These are phyloP conservation scores for Rhaphigaster nebulosa DNA, from an alignment of 2,888 invertebrate genomes.

Conservation along the genomic window DNA sequence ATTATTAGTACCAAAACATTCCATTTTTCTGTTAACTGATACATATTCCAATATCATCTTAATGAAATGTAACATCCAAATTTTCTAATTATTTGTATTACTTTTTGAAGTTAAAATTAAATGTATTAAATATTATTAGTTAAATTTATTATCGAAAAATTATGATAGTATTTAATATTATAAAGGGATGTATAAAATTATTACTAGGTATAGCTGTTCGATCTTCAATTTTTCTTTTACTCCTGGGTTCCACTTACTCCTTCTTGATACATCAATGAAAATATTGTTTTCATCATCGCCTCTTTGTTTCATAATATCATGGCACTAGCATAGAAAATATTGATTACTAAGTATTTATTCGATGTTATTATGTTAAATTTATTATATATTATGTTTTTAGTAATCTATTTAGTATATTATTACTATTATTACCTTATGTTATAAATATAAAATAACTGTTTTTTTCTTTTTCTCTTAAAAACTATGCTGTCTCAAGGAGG, in stretches of 20 bases:
- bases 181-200: not conserved
- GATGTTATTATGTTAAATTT: not conserved
- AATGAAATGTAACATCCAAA: too few relatives aligned
- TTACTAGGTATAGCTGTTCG: slow-evolving; percentile 22
- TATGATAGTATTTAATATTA: not conserved
- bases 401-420: not conserved
- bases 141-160: too few relatives aligned
- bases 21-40: too few relatives aligned
- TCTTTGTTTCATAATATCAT: slow-evolving; percentile 45
- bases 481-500: too few relatives aligned
- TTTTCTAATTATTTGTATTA: too few relatives aligned
- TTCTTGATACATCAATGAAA: slow-evolving; percentile 32
- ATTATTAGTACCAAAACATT: too few relatives aligned
- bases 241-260: slow-evolving; percentile 2
- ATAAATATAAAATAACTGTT: too few relatives aligned
- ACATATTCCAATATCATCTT: too few relatives aligned
- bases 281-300: slow-evolving; percentile 8
- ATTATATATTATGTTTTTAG: not conserved
- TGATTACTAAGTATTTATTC: not conserved
- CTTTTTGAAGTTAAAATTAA: too few relatives aligned
- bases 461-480: too few relatives aligned
- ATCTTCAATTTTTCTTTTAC: slow-evolving; percentile 32
- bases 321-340: not conserved
- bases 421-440: too few relatives aligned
- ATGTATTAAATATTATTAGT: too few relatives aligned